Evolutionary conservation across 2,113 vertebrate species (phyloP).

Genomic region (Pionites leucogaster): DNA sequence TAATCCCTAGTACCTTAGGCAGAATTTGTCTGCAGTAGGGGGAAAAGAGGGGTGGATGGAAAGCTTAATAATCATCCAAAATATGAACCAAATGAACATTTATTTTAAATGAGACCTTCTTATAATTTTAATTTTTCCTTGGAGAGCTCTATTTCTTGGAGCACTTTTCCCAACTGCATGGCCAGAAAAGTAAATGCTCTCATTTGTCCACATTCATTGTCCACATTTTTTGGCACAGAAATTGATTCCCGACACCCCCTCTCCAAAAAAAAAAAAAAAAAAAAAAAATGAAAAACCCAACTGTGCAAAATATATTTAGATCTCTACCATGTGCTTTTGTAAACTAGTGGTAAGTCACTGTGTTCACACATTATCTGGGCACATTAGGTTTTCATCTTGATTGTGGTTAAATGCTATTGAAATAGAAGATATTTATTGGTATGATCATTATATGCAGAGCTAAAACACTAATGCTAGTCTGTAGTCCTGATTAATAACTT

Average conservation of each 20-base stretch:
- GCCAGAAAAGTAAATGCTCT: background rate
- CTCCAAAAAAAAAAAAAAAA: no score
- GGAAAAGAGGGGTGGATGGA: background rate
- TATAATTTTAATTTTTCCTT: background rate
- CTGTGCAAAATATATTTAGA: background rate
- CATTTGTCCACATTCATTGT: background rate
- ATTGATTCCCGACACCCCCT: background rate
- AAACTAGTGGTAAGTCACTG: background rate
- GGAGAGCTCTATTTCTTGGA: background rate
- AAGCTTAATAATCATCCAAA: background rate
- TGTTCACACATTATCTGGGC: background rate
- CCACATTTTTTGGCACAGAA: background rate
- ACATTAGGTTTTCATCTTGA: background rate
- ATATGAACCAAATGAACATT: background rate
- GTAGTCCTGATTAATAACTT: background rate
- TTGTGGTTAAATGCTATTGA: background rate
- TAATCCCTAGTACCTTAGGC: background rate
- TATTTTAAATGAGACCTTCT: background rate
- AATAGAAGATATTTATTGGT: background rate
- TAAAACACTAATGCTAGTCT: background rate
- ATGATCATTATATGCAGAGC: background rate
- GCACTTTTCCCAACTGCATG: background rate
- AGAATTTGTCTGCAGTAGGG: background rate
- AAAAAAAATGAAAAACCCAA: background rate
- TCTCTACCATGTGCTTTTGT: background rate